Conservation (phyloP, 2,797 vertebrate genomes). For the Melanotaenia pygmaea region DNA sequence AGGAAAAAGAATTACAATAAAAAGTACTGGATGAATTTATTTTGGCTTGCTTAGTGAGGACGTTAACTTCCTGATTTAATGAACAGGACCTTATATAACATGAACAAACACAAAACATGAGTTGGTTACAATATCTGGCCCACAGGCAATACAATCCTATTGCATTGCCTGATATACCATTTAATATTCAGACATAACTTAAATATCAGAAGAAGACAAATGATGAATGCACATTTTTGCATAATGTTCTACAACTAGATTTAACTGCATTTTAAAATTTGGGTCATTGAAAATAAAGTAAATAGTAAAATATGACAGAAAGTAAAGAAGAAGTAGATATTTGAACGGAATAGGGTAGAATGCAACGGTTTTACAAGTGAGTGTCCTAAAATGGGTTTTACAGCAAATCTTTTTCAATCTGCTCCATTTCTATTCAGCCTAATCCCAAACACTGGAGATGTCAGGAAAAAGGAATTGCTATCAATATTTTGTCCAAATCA, state of each 20-base stretch:
- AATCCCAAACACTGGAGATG: background rate
- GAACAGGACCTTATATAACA: constrained; percentile 1
- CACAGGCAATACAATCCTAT: constrained; percentile 4
- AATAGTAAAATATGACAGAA: constrained; percentile 3
- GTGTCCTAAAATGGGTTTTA: background rate
- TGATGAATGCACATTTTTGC: background rate
- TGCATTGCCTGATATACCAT: background rate
- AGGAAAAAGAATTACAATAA: background rate
- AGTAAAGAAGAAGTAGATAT: background rate
- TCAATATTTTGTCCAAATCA: constrained; percentile 23
- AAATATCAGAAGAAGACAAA: background rate
- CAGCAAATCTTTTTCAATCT: background rate
- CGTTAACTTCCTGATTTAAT: background rate
- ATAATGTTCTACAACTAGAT: background rate
- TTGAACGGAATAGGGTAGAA: background rate
- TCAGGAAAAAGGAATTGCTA: constrained; percentile 2
- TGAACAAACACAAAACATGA: constrained; percentile 19
- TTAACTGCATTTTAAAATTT: constrained; percentile 5
- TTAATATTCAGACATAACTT: background rate
- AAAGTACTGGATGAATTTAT: constrained; percentile 2
- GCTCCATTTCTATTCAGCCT: background rate
- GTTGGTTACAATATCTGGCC: constrained; percentile 20
- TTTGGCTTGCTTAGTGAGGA: constrained; percentile 7
- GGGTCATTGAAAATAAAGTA: constrained; percentile 1
- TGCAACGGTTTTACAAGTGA: background rate